Percentiles rank a stretch among this genome's conserved stretches.
phyloP scores from a whole-genome alignment of 2,797 vertebrate genomes.

The Myotis myotis region DNA sequence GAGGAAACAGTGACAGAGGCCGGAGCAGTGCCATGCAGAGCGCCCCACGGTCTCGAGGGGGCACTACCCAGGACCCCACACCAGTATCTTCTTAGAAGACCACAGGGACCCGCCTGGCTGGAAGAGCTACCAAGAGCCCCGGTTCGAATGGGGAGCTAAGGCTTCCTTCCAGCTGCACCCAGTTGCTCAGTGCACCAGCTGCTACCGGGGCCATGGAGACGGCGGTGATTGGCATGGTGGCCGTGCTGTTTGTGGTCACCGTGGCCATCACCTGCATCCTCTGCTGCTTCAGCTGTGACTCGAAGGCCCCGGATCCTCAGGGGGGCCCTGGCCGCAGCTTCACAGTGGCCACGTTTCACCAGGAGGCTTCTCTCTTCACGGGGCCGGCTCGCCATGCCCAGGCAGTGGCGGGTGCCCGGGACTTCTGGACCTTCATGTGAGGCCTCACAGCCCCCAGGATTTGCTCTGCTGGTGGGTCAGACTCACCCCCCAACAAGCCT shows the following conservation, averaged over 20 bases:
- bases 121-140: neutral
- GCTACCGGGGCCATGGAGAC: slow-evolving; percentile 55
- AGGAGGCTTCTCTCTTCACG: slow-evolving; percentile 44
- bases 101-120: neutral
- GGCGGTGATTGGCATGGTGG: slow-evolving; percentile 67
- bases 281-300: slow-evolving; percentile 72
- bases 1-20: neutral
- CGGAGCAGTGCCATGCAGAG: neutral
- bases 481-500: neutral
- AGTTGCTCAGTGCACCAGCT: neutral
- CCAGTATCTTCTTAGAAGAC: neutral
- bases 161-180: neutral
- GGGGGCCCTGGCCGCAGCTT: slow-evolving; percentile 45
- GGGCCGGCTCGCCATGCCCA: neutral
- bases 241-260: slow-evolving; percentile 42
- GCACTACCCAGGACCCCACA: neutral
- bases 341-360: slow-evolving; percentile 61
- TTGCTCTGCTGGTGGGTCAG: neutral
- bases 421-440: slow-evolving; percentile 73
- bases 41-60: rapidly evolving
- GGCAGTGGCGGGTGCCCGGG: neutral
- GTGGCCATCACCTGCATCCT: slow-evolving; percentile 69
- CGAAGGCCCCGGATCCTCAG: slow-evolving; percentile 22
- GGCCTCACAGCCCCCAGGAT: neutral
- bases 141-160: neutral